Evolutionary conservation across 1,140 invertebrate species (phyloP).

Genomic region (Druon quercuslanigerum): DNA sequence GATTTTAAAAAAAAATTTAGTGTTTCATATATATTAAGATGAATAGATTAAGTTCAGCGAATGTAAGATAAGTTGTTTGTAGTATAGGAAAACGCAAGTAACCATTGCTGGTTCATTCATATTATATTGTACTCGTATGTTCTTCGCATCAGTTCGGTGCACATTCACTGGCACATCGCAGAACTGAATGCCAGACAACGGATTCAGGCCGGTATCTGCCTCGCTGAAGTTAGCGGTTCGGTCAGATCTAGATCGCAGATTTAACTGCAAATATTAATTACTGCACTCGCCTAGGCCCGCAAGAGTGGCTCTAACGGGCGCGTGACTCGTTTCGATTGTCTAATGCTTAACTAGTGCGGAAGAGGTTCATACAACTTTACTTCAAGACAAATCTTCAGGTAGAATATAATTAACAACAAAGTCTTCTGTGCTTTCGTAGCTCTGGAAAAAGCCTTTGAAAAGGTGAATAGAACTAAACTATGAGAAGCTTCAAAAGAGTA

Average conservation of each 20-base stretch:
- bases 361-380: constrained; percentile 14
- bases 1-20: too few species aligned
- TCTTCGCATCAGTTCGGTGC: constrained; percentile 55
- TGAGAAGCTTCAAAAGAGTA: too few species aligned
- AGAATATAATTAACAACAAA: too few species aligned
- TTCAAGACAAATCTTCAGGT: too few species aligned
- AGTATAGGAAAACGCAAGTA: constrained; percentile 24
- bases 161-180: constrained; percentile 53
- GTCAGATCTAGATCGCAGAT: constrained; percentile 69
- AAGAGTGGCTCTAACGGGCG: constrained; percentile 42
- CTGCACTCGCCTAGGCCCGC: constrained; percentile 40
- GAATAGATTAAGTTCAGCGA: too few species aligned
- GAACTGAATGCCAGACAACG: constrained; percentile 58
- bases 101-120: constrained; percentile 24
- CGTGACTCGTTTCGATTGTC: constrained; percentile 47
- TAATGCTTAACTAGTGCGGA: constrained; percentile 36
- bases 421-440: too few species aligned
- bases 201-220: constrained; percentile 57
- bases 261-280: constrained; percentile 68
- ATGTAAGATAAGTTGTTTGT: too few species aligned
- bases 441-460: too few species aligned
- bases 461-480: too few species aligned
- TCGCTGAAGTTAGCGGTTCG: constrained; percentile 64
- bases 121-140: not conserved
- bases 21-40: too few species aligned